Conservation (phyloP, 1,140 invertebrate genomes). For the Pteromalus puparum region DNA sequence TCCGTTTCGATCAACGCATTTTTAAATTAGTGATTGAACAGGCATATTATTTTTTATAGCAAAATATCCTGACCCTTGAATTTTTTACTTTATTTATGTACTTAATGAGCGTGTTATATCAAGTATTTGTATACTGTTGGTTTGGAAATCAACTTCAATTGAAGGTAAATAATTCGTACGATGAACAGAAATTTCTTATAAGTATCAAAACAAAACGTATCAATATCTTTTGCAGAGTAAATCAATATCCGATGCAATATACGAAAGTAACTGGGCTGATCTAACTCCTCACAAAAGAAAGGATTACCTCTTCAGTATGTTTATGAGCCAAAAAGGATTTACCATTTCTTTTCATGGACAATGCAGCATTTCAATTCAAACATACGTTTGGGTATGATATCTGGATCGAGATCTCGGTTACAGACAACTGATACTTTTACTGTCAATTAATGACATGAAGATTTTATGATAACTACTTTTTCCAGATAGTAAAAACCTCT, state of each 20-base stretch:
- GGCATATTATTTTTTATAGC: neutral
- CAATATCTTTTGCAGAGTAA: neutral
- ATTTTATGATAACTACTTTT: neutral
- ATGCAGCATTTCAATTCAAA: neutral
- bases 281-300: neutral
- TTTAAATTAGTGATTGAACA: no score
- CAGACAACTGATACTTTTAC: neutral
- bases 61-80: neutral
- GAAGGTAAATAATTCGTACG: neutral
- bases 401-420: no score
- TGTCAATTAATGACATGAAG: neutral
- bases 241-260: neutral
- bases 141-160: constrained; percentile 3
- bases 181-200: neutral
- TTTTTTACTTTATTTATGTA: neutral
- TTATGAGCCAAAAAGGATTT: neutral
- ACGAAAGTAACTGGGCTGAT: neutral
- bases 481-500: constrained; percentile 6
- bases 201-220: neutral
- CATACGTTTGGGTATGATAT: neutral
- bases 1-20: no score
- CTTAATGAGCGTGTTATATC: neutral
- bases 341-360: neutral
- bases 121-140: neutral
- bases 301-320: neutral